Evolutionary conservation across 2,888 invertebrate genomes (phyloP), one percentile per base, ranked within the genome.

Genomic region (Norana najaformis): DNA sequence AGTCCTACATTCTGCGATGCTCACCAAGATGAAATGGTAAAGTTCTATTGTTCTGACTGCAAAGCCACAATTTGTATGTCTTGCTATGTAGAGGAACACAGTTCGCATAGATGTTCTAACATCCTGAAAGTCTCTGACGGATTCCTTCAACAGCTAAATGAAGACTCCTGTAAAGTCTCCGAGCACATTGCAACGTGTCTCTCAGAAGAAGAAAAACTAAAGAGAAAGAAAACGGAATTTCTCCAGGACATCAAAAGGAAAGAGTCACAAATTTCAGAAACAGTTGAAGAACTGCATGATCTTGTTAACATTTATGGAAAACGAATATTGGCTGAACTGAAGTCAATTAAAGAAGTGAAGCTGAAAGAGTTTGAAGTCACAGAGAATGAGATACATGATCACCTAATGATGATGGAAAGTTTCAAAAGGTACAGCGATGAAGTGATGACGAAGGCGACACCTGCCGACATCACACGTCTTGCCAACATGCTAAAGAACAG

Each of bases 51-150:
- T 85, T 36, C 85, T 85, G 85, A 85, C 35, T 85, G 85, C 35
- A 35, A 35, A 16, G 37, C 37, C 18, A 85, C 85, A 85, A 85
- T 85, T 36, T 85, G 85, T 8, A 85, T 85, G 85, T 85, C 85
- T 14, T 85, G 85, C 34, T 85, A 85, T 85, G 85, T 85, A 2
- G 85, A 85, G 37, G 85, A 85, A 85, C 85, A 85, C 23, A 85
- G 85, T 85, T 35, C 85, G 23, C 85, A 85, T 23, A 85, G 35
- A n/a, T 85, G 85, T 85, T 85, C 36, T 37, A 85, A 85, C 85
- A 85, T 85, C 36, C 35, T 85, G 37, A 85, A 85, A 85, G 85
- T 85, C 18, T 85, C 85, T 85, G 85, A 85, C 35, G 85, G 37
- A 85, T 85, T 85, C 36, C 85, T 85, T 85, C 85, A 85, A 4